Evolutionary conservation across 2,797 vertebrate species (phyloP), one percentile per base, ranked within the genome.

Genomic region (Esox masquinongy): DNA sequence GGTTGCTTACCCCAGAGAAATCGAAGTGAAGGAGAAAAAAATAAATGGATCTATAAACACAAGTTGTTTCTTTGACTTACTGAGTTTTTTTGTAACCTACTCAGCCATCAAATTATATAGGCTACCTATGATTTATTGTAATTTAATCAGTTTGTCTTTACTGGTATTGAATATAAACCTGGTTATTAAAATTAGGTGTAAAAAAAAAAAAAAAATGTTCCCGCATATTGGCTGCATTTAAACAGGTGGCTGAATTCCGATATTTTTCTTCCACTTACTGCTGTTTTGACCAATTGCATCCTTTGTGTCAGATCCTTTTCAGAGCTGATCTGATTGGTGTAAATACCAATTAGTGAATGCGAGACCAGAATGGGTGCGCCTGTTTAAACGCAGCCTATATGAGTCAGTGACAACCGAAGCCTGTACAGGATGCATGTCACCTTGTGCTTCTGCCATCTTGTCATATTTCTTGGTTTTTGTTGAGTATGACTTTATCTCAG

Each of bases 381-480:
- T 53, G 8, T 59, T 5, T 59, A 59, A 59, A 59, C 8, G 8
- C n/a, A n/a, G 53, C 15, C 63, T 64, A 17, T 26, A 12, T 77
- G 83, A 83, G 43, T 85, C 84, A 88, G 17, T 11, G 19, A 79
- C 26, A 69, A 22, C 5, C 14, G 47, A 47, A 26, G 63, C 22
- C 76, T 49, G 9, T 17, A 47, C 50, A 31, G 67, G 34, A 77
- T 63, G 29, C 70, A 4, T 74, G 68, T 49, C 11, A 0, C 0
- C 43, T 75, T 73, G n/a, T 75, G n/a, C 61, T 72, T 69, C 24
- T 80, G 75, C 53, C 76, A 79, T 79, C 82, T 80, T 6, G 51
- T 79, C 7, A 19, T 50, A 2, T 22, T 53, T 17, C 15, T 29
- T 69, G 66, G 80, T 53, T 50, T 75, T 24, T 7, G 24, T 6